Conservation (phyloP, 2,888 invertebrate species). For the Alsophila aescularia region DNA sequence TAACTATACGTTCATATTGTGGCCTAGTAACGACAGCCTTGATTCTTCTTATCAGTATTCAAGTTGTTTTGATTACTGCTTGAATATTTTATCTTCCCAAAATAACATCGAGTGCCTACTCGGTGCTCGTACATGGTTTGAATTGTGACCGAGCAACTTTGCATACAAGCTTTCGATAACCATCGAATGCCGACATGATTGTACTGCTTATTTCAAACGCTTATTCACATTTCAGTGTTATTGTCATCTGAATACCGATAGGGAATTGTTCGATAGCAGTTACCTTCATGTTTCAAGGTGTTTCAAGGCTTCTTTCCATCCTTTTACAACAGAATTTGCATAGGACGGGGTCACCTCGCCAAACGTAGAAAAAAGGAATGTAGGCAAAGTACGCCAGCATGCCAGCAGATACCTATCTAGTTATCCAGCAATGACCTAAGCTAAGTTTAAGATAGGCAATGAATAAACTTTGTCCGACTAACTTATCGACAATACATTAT, state of each 20-base stretch:
- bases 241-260: slow-evolving; percentile 26
- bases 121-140: slow-evolving; percentile 19
- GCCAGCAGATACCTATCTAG: no score
- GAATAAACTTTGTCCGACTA: slow-evolving; percentile 4
- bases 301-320: slow-evolving; percentile 35
- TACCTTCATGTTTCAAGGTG: slow-evolving; percentile 34
- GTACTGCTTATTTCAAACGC: slow-evolving; percentile 22
- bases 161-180: slow-evolving; percentile 24
- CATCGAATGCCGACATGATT: slow-evolving; percentile 27
- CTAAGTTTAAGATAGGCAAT: slow-evolving; percentile 20
- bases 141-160: slow-evolving; percentile 31
- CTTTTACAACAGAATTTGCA: slow-evolving; percentile 38
- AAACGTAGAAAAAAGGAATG: slow-evolving; percentile 34
- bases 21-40: slow-evolving; percentile 14
- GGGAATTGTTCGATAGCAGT: slow-evolving; percentile 33
- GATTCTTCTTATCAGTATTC: slow-evolving; percentile 20
- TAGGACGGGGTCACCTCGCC: slow-evolving; percentile 42
- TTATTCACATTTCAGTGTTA: slow-evolving; percentile 26
- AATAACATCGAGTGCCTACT: slow-evolving; percentile 16
- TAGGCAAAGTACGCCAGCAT: slow-evolving; percentile 10
- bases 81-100: slow-evolving; percentile 24
- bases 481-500: no score
- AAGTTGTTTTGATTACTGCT: slow-evolving; percentile 22
- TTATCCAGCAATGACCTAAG: slow-evolving; percentile 28
- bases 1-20: slow-evolving; percentile 1